These are phyloP conservation scores for Cossypha heuglini DNA, from an alignment of 2,797 vertebrate genomes.

Conservation along the genomic window DNA sequence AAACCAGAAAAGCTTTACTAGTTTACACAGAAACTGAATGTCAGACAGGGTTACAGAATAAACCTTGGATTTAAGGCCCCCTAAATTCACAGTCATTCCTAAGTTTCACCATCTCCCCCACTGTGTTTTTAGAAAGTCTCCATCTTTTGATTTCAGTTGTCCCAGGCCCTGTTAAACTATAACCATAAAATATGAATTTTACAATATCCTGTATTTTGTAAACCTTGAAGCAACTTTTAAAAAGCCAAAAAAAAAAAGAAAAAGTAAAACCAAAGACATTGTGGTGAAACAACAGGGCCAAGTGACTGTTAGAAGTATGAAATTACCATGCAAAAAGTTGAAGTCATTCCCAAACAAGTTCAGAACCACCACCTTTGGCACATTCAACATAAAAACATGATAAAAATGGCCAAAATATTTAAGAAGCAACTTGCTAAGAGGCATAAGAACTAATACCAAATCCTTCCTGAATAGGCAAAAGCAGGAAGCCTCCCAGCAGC, in stretches of 20 bases:
- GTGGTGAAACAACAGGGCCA: conserved; percentile 5
- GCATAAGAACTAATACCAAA: background rate
- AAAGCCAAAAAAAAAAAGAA: background rate
- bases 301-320: background rate
- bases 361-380: conserved; percentile 17
- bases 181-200: background rate
- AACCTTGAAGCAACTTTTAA: conserved; percentile 11
- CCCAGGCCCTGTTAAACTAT: background rate
- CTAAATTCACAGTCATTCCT: background rate
- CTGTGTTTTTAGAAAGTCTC: background rate
- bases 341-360: conserved; percentile 5
- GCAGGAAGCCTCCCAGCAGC: background rate
- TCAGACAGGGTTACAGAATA: background rate
- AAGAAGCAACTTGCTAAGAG: conserved; percentile 10
- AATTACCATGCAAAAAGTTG: background rate
- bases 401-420: background rate
- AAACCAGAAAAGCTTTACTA: background rate
- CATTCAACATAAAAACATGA: background rate
- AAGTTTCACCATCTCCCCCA: background rate
- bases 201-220: conserved; percentile 3
- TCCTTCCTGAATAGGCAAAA: background rate
- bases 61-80: background rate
- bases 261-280: background rate
- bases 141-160: background rate
- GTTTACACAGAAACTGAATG: background rate